A percentile compares a stretch with the other conserved stretches of the same genome.
phyloP scores from a whole-genome alignment of 2,113 vertebrate genomes.

The Thermophis baileyi region DNA sequence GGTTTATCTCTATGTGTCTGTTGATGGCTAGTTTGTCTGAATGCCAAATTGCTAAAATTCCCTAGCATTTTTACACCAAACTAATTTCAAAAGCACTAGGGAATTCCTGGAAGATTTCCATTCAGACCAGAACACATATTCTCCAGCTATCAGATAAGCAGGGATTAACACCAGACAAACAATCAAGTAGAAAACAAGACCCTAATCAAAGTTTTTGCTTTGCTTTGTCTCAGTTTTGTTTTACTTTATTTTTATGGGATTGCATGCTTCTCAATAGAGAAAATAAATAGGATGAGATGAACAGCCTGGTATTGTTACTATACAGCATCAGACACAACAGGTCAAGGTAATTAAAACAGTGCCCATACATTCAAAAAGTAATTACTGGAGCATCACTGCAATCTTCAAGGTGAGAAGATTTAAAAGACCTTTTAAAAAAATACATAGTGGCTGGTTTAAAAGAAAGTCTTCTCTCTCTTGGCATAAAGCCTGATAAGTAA shows the following conservation, averaged over 20 bases:
- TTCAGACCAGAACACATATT: background rate
- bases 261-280: background rate
- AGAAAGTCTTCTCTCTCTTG: background rate
- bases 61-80: background rate
- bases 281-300: conserved; percentile 14
- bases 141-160: background rate
- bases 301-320: background rate
- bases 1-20: background rate
- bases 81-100: background rate
- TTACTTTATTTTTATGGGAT: background rate
- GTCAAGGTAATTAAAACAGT: conserved; percentile 35
- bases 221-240: background rate
- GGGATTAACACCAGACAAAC: background rate
- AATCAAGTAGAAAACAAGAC: background rate
- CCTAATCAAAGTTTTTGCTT: background rate
- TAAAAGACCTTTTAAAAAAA: background rate
- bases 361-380: conserved; percentile 44
- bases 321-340: conserved; percentile 19
- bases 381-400: conserved; percentile 4
- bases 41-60: background rate
- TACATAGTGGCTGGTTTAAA: background rate
- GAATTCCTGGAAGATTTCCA: background rate
- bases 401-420: conserved; percentile 9
- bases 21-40: background rate
- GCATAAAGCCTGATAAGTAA: background rate